phyloP scores from a whole-genome alignment of 1,140 invertebrate species.

The Uloborus diversus region DNA sequence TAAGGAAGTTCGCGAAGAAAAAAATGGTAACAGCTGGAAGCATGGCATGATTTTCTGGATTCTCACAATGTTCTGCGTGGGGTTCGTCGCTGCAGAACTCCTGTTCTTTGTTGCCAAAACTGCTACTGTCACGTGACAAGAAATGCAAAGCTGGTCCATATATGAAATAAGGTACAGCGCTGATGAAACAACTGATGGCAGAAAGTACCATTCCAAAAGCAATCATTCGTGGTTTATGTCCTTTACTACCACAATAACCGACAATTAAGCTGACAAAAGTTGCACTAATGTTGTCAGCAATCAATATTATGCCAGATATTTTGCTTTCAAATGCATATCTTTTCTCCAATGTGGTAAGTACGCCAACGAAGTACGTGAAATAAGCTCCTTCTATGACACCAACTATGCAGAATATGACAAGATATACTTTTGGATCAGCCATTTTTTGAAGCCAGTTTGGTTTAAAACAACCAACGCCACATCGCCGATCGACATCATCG shows the following conservation, averaged over 20 bases:
- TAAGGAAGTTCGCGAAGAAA: conserved; percentile 56
- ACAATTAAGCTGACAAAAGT: conserved; percentile 68
- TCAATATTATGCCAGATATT: conserved; percentile 72
- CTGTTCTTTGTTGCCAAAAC: background rate
- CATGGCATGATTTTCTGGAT: conserved; percentile 64
- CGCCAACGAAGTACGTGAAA: conserved; percentile 80
- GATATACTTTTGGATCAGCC: conserved; percentile 79
- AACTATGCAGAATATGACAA: conserved; percentile 76
- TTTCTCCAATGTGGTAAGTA: conserved; percentile 82
- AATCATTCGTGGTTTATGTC: conserved; percentile 77
- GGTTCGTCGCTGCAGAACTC: conserved; percentile 25
- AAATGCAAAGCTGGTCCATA: conserved; percentile 69
- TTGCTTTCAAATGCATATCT: conserved; percentile 81
- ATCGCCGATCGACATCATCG: conserved; percentile 61
- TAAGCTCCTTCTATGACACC: conserved; percentile 79
- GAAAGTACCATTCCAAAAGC: conserved; percentile 76
- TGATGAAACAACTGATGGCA: conserved; percentile 73
- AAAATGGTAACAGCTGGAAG: conserved; percentile 56
- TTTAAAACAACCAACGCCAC: conserved; percentile 72
- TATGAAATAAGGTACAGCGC: conserved; percentile 75
- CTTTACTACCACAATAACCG: conserved; percentile 74
- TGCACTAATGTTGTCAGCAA: conserved; percentile 67
- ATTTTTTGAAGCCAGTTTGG: conserved; percentile 74
- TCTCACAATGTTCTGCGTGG: conserved; percentile 15
- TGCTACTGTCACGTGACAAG: background rate